Percentiles rank a stretch among this genome's conserved stretches.
Conservation (phyloP, 2,888 invertebrate genomes). For the Emmelina monodactyla region DNA sequence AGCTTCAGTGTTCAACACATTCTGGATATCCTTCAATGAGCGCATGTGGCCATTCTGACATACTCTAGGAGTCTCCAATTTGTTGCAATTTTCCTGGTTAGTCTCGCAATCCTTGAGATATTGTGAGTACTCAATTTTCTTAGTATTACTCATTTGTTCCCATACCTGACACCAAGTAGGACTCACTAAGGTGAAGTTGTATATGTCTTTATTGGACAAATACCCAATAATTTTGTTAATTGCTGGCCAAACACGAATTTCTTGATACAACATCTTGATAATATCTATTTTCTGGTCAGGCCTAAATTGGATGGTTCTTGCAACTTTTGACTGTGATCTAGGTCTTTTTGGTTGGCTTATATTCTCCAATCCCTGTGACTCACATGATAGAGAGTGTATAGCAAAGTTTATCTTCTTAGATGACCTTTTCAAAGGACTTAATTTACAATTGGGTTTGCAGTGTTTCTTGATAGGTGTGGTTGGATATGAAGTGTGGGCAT, state of each 20-base stretch:
- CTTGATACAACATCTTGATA: conserved; percentile 34
- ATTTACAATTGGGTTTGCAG: conserved; percentile 33
- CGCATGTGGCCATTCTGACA: conserved; percentile 21
- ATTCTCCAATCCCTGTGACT: conserved; percentile 25
- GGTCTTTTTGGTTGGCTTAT: conserved; percentile 21
- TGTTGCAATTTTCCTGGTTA: conserved; percentile 39
- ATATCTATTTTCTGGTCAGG: conserved; percentile 51
- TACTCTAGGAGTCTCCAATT: conserved; percentile 22
- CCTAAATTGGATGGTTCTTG: conserved; percentile 27
- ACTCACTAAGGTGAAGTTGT: conserved; percentile 45
- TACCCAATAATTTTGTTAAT: conserved; percentile 41
- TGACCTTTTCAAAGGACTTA: conserved; percentile 37
- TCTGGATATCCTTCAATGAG: conserved; percentile 40
- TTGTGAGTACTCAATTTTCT: conserved; percentile 28
- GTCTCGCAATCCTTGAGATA: conserved; percentile 36
- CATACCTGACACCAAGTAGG: conserved; percentile 39
- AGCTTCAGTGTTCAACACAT: conserved; percentile 26
- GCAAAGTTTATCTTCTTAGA: conserved; percentile 40
- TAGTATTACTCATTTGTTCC: conserved; percentile 30
- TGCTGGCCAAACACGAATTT: conserved; percentile 29
- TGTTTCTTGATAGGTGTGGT: conserved; percentile 47
- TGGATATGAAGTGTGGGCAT: conserved; percentile 34
- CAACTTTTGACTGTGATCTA: conserved; percentile 21
- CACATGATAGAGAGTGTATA: conserved; percentile 46
- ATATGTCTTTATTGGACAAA: conserved; percentile 43